Evolutionary conservation across 2,797 vertebrate genomes (phyloP), one percentile per base, ranked within the genome.

Genomic region (Pterois miles): DNA sequence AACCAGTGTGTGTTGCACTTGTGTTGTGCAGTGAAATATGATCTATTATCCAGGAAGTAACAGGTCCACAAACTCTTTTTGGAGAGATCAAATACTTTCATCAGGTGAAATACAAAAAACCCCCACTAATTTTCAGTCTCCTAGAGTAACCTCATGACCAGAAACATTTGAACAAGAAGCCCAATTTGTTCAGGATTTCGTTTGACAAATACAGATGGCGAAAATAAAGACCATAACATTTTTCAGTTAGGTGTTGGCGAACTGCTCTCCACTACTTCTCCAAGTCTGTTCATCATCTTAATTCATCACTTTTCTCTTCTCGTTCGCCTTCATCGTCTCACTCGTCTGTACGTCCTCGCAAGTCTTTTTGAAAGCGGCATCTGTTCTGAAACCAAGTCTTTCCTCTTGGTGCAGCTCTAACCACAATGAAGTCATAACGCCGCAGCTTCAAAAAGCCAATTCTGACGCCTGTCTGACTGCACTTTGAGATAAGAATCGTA

Each of bases 401-500:
- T 53, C 75, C 52, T 46, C 25, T 23, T 65, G 62, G 62, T 33
- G 62, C 34, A 53, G 60, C 59, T 68, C 60, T n/a, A 59, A 82
- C 87, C 84, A 53, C 87, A 38, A 57, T 91, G 84, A 90, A 86
- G 84, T 91, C 89, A 83, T 72, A 56, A 74, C 3, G 25, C 13
- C 23, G 2, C 3, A 10, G 53, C 88, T 88, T 86, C 77, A 86
- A 81, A 87, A 62, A 81, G 74, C 67, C 52, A 23, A 86, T 87
- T 46, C 20, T 71, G 87, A 88, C 73, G 85, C 82, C 84, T n/a
- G 88, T 59, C 76, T 81, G 89, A 82, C 86, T 76, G 85, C 74
- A 33, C 82, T 71, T 22, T 20, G 33, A 86, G 91, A 92, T 91
- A 88, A 82, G 80, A 59, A 90, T 90, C 91, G 2, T 3, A 29